Conservation (phyloP, 2,888 invertebrate species). For the Ochropacha duplaris region DNA sequence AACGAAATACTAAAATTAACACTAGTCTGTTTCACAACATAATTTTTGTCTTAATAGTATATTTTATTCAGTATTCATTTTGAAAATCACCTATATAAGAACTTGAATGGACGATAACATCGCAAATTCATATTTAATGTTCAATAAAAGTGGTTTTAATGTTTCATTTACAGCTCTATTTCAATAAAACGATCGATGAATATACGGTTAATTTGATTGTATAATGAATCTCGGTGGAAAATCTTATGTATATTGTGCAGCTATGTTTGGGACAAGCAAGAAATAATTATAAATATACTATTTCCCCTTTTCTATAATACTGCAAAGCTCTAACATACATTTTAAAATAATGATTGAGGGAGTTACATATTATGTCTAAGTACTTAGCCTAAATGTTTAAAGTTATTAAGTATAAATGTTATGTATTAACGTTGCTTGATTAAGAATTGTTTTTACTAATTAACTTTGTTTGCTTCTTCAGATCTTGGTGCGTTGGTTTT, state of each 20-base stretch:
- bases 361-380: neutral
- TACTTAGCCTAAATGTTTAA: neutral
- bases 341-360: neutral
- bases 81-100: slow-evolving; percentile 21
- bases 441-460: slow-evolving; percentile 10
- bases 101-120: slow-evolving; percentile 45
- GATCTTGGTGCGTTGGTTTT: neutral
- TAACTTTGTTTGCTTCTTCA: slow-evolving; percentile 3
- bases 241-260: too few relatives aligned
- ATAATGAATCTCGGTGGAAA: slow-evolving; percentile 4
- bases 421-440: slow-evolving; percentile 5
- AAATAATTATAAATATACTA: too few relatives aligned
- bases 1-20: too few relatives aligned
- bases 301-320: too few relatives aligned
- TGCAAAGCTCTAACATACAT: too few relatives aligned
- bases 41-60: neutral
- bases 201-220: slow-evolving; percentile 24
- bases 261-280: too few relatives aligned
- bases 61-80: slow-evolving; percentile 3
- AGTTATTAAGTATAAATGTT: neutral
- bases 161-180: slow-evolving; percentile 47
- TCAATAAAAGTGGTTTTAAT: slow-evolving; percentile 39
- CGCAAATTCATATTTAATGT: slow-evolving; percentile 40
- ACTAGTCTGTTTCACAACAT: too few relatives aligned
- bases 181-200: slow-evolving; percentile 38